Evolutionary conservation across 2,888 invertebrate species (phyloP).

Genomic region (Nipponacmea schrenckii): DNA sequence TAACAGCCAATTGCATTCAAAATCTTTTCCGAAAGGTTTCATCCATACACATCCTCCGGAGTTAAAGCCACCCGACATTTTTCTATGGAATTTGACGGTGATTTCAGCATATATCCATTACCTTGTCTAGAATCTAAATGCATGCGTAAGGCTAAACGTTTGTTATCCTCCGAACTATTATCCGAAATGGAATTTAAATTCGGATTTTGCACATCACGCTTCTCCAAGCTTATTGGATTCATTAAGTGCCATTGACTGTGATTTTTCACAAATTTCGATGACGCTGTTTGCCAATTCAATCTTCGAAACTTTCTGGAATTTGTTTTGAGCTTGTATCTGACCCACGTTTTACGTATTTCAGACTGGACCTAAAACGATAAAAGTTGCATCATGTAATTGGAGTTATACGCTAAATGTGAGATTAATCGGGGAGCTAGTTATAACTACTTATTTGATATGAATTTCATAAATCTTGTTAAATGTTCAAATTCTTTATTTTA

Average conservation of each 20-base stretch:
- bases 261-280: slow-evolving; percentile 5
- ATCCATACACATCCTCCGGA: neutral
- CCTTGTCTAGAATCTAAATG: neutral
- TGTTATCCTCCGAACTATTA: neutral
- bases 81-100: neutral
- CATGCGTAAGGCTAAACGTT: neutral
- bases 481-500: too few relatives aligned
- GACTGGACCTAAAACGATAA: slow-evolving; percentile 42
- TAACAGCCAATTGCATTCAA: too few relatives aligned
- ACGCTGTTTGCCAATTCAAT: slow-evolving; percentile 15
- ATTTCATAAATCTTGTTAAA: too few relatives aligned
- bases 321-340: slow-evolving; percentile 24
- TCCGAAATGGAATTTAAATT: neutral
- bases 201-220: neutral
- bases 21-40: neutral
- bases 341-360: slow-evolving; percentile 50
- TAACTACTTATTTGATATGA: too few relatives aligned
- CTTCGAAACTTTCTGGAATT: slow-evolving; percentile 16
- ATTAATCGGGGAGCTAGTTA: too few relatives aligned
- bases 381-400: neutral
- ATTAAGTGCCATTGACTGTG: neutral
- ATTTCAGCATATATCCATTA: neutral
- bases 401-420: too few relatives aligned
- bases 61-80: neutral
- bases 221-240: neutral